Percentiles rank a stretch among this genome's conserved stretches.
These are phyloP conservation scores for Tineola bisselliella DNA, from an alignment of 2,888 invertebrate species.

Conservation along the genomic window DNA sequence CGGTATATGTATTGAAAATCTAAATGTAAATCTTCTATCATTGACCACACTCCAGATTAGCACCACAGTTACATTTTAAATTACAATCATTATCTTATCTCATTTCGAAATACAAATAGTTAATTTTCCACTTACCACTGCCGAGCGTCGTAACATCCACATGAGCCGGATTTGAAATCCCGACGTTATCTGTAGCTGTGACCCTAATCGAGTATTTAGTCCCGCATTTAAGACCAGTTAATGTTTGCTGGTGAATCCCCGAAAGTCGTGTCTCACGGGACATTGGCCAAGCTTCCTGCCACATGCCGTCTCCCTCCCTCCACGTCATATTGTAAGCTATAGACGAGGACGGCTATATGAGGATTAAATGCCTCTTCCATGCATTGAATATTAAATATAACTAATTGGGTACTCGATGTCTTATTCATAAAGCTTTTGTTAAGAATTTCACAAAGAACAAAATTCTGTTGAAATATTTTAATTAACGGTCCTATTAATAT, in stretches of 20 bases:
- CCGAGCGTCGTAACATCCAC: conserved; percentile 70
- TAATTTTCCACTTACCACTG: conserved; percentile 45
- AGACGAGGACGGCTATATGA: neutral
- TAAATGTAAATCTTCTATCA: too few species aligned
- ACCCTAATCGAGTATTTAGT: conserved; percentile 83
- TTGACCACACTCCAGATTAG: too few species aligned
- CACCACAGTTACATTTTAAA: too few species aligned
- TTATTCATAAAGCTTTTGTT: neutral
- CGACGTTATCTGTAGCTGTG: conserved; percentile 83
- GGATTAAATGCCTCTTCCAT: neutral
- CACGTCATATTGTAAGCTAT: conserved; percentile 63
- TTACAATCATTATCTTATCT: too few species aligned
- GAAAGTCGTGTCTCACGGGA: conserved; percentile 65
- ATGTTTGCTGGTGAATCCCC: conserved; percentile 68
- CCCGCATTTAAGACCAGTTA: conserved; percentile 83
- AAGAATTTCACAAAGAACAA: neutral
- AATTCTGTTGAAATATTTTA: neutral
- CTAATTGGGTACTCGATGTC: conserved; percentile 4
- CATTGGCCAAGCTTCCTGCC: conserved; percentile 71
- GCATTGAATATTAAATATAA: conserved; percentile 1
- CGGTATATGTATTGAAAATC: too few species aligned
- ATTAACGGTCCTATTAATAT: neutral
- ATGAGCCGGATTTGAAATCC: conserved; percentile 76
- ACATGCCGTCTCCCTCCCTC: conserved; percentile 54
- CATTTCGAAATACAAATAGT: conserved; percentile 12